Evolutionary conservation across 2,797 vertebrate species (phyloP).

Genomic region (Hapalemur alaotrensis): DNA sequence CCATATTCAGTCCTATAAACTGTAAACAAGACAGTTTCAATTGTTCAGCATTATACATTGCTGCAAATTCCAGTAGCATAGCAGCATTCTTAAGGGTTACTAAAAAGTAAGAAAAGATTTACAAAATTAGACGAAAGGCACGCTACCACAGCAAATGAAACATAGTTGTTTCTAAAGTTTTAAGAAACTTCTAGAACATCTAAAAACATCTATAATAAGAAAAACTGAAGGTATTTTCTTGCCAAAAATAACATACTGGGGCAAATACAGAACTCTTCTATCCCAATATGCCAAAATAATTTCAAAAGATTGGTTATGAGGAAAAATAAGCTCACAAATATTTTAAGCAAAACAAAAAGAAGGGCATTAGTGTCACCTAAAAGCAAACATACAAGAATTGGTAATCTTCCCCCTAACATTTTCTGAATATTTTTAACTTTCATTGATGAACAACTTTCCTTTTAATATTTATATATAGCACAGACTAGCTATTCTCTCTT

Average conservation of each 20-base stretch:
- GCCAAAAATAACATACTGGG: neutral
- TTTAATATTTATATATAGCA: neutral
- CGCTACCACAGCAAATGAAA: neutral
- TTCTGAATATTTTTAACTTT: constrained; percentile 26
- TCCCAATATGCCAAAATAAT: neutral
- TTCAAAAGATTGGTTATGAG: neutral
- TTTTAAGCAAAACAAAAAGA: constrained; percentile 33
- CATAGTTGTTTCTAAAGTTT: constrained; percentile 9
- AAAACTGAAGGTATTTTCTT: neutral
- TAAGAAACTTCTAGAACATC: neutral
- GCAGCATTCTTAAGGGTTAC: constrained; percentile 96
- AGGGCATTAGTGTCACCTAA: neutral
- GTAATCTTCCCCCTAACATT: neutral
- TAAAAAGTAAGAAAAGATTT: constrained; percentile 77
- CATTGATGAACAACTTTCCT: neutral
- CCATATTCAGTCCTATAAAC: constrained; percentile 96
- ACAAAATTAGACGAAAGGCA: constrained; percentile 42
- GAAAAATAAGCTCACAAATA: neutral
- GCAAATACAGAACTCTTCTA: constrained; percentile 7
- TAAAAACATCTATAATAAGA: neutral
- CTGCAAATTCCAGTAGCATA: constrained; percentile 94
- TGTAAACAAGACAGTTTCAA: constrained; percentile 96
- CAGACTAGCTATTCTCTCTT: neutral
- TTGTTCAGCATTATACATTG: constrained; percentile 95
- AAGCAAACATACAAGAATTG: neutral